Evolutionary conservation across 2,888 invertebrate species (phyloP).

Genomic region (Tetropium fuscum): DNA sequence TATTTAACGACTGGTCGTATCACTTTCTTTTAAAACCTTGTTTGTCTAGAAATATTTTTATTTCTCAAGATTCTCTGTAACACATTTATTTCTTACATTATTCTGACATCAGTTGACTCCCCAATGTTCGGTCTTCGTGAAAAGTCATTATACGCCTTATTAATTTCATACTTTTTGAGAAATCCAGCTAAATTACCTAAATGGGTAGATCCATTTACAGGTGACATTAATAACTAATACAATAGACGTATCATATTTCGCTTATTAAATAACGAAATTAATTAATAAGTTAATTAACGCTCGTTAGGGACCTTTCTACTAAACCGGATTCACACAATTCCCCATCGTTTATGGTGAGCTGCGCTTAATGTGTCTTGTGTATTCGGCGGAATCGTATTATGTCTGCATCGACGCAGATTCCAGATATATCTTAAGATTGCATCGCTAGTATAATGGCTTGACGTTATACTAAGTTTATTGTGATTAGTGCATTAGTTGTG

Average conservation of each 20-base stretch:
- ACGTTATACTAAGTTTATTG: background rate
- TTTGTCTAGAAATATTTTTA: too few species aligned
- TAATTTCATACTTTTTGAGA: too few species aligned
- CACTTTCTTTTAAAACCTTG: too few species aligned
- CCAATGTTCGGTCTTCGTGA: too few species aligned
- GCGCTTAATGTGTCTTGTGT: background rate
- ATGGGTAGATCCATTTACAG: background rate
- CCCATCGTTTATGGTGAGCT: conserved; percentile 1
- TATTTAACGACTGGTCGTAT: too few species aligned
- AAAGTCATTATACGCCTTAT: too few species aligned
- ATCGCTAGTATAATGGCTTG: conserved; percentile 2
- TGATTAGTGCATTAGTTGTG: too few species aligned
- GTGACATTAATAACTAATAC: background rate
- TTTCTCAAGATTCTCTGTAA: too few species aligned
- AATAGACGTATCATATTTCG: background rate
- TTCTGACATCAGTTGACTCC: too few species aligned
- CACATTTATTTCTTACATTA: too few species aligned
- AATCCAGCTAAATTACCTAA: too few species aligned
- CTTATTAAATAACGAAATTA: background rate
- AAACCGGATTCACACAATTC: background rate
- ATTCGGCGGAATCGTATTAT: conserved; percentile 5
- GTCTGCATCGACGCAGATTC: conserved; percentile 1
- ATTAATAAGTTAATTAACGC: background rate
- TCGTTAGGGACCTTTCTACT: background rate
- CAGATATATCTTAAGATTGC: conserved; percentile 5